Evolutionary conservation across 2,888 invertebrate species (phyloP).

Genomic region (Apotomis turbidana): DNA sequence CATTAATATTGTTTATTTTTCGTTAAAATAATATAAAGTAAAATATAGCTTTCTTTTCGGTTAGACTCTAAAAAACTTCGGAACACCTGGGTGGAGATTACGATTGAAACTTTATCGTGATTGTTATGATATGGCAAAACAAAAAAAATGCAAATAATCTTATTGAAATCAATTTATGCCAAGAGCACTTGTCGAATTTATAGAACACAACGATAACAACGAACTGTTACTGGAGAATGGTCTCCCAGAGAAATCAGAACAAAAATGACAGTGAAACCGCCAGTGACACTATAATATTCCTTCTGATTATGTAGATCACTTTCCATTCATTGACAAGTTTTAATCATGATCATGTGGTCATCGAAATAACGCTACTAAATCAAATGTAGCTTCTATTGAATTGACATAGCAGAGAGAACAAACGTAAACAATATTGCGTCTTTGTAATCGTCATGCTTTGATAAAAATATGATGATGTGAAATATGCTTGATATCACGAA

Average conservation of each 20-base stretch:
- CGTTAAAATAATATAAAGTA: background rate
- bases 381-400: conserved; percentile 1
- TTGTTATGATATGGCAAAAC: background rate
- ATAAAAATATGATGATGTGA: conserved; percentile 2
- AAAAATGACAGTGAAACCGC: conserved; percentile 19
- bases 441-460: conserved; percentile 10
- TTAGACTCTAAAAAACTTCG: background rate
- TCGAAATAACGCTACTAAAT: conserved; percentile 1
- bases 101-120: background rate
- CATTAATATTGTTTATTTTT: background rate
- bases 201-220: background rate
- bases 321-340: conserved; percentile 24
- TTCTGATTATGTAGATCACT: conserved; percentile 20
- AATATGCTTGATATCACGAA: background rate
- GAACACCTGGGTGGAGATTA: background rate
- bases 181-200: background rate
- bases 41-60: background rate
- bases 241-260: conserved; percentile 23
- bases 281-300: conserved; percentile 10
- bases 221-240: conserved; percentile 14
- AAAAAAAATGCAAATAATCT: too few relatives aligned
- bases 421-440: background rate
- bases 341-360: conserved; percentile 23
- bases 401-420: background rate
- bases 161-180: too few relatives aligned